A percentile compares a stretch with the other conserved stretches of the same genome.
Evolutionary conservation across 2,888 invertebrate genomes (phyloP).

Genomic region (Orchesella flavescens): DNA sequence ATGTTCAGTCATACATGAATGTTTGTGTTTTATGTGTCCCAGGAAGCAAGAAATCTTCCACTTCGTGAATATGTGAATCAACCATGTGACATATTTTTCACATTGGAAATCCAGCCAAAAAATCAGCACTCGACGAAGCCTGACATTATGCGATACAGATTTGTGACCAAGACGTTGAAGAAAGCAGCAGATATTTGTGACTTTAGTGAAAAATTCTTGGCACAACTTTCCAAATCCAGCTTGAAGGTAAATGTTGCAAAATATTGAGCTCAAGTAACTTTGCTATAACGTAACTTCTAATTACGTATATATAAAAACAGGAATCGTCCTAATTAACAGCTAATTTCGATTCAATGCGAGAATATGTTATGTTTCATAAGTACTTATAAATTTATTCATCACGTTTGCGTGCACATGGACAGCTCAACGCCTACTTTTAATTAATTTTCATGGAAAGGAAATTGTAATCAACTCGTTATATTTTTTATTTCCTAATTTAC

Average conservation of each 20-base stretch:
- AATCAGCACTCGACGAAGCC: conserved; percentile 62
- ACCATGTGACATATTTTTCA: conserved; percentile 70
- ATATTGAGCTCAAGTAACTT: neutral
- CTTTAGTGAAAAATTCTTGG: conserved; percentile 71
- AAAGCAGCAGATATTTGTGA: conserved; percentile 70
- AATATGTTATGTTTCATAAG: too few relatives aligned
- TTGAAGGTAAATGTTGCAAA: conserved; percentile 65
- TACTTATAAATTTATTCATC: neutral
- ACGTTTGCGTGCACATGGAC: neutral
- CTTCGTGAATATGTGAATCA: conserved; percentile 76
- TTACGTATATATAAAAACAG: too few relatives aligned
- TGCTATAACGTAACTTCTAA: too few relatives aligned
- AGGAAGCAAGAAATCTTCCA: conserved; percentile 76
- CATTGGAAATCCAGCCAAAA: conserved; percentile 70
- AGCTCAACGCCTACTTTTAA: neutral
- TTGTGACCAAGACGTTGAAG: conserved; percentile 70
- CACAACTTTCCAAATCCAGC: conserved; percentile 70
- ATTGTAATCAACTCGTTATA: neutral
- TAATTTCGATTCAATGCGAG: neutral
- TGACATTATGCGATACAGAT: conserved; percentile 70
- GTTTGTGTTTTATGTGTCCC: conserved; percentile 5
- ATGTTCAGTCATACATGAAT: too few relatives aligned
- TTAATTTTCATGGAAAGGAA: neutral
- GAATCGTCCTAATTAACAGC: too few relatives aligned
- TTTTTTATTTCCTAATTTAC: conserved; percentile 40